Evolutionary conservation across 1,140 invertebrate genomes (phyloP).

Genomic region (Pseudomyrmex pallidus): DNA sequence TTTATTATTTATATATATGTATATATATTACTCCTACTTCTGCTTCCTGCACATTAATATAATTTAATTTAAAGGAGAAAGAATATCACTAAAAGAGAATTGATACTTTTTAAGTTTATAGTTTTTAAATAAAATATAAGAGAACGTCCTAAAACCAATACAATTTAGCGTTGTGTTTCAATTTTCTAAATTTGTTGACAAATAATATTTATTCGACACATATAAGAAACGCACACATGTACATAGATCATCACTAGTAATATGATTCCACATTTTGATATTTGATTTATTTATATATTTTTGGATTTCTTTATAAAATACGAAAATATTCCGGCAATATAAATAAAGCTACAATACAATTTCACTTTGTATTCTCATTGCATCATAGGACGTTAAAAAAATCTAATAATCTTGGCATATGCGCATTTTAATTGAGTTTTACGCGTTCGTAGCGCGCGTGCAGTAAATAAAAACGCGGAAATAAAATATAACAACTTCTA

Average conservation of each 20-base stretch:
- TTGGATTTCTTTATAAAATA: neutral
- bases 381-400: neutral
- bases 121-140: neutral
- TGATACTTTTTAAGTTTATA: neutral
- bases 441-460: neutral
- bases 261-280: neutral
- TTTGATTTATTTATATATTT: constrained; percentile 1
- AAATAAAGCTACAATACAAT: neutral
- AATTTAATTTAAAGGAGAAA: no score
- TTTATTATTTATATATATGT: constrained; percentile 29
- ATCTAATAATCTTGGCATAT: constrained; percentile 25
- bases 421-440: constrained; percentile 20
- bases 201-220: neutral
- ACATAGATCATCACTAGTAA: neutral
- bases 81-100: neutral
- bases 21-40: neutral
- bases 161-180: neutral
- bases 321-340: neutral
- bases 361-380: neutral
- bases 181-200: neutral
- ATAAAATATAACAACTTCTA: constrained; percentile 49
- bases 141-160: neutral
- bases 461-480: constrained; percentile 41
- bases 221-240: neutral
- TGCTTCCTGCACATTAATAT: neutral